Evolutionary conservation across 2,888 invertebrate genomes (phyloP), one percentile per base, ranked within the genome.

Genomic region (Polydrusus pterygomalis): DNA sequence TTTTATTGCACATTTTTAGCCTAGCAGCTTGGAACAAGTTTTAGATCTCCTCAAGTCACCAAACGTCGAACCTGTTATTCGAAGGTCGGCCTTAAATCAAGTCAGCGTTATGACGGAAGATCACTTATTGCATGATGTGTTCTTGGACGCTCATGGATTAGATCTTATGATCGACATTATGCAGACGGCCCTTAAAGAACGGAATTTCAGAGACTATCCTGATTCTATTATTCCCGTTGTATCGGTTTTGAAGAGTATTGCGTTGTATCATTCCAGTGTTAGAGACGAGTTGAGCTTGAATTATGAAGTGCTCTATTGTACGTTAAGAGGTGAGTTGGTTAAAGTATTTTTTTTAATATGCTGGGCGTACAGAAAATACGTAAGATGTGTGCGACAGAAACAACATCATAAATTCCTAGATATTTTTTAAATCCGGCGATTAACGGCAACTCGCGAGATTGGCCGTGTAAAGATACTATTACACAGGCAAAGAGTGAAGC

Each of bases 51-150:
- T 89, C 38, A 82, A 82, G 56, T 83, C 86, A 0, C 67, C 78
- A 20, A 82, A 84, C 68, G 81, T 93, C 13, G 93, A 93, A 80
- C 92, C 93, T 0, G 91, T 91, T n/a, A 87, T 94, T 68, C 89
- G 92, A 7, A 90, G 92, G 80, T 92, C 92, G 62, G 92, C 93
- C 40, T 86, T 93, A 71, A 91, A 92, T 74, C 93, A 94, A 86
- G 86, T 93, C 18, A 90, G 92, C 25, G 92, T 93, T 0, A 90
- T 93, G 90, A 85, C 93, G 83, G 89, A 92, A 11, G 92, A 93
- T 81, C 88, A 87, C 49, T 89, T 91, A 18, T 82, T 91, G 43
- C 93, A 93, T 80, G 89, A 90, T 34, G 84, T 89, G 0, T 93
- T 93, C 82, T 74, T 93, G 15, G 89, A 90, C 63, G 87, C 88